Percentiles rank a stretch among this genome's conserved stretches.
Conservation (phyloP, 2,888 invertebrate species). For the Terebella lapidaria region DNA sequence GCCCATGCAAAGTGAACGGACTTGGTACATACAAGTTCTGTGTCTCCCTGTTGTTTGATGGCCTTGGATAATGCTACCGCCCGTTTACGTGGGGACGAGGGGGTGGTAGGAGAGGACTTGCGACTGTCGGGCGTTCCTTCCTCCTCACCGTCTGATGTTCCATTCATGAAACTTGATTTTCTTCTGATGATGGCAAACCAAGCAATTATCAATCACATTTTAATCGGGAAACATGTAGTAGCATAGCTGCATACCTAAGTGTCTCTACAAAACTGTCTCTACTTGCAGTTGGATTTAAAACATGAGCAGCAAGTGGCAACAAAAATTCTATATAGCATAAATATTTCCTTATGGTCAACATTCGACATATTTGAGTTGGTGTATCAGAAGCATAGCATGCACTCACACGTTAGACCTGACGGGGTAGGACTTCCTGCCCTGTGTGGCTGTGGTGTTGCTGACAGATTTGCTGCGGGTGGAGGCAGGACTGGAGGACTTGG, state of each 20-base stretch:
- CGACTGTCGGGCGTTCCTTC: constrained; percentile 1
- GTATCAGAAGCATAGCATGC: too few species aligned
- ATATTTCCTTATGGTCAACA: too few species aligned
- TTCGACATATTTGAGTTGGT: too few species aligned
- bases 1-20: too few species aligned
- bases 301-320: too few species aligned
- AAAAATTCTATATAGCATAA: too few species aligned
- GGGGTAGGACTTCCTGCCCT: neutral
- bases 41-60: neutral
- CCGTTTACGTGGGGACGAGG: neutral
- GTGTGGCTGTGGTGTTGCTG: neutral
- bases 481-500: constrained; percentile 7
- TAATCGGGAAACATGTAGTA: too few species aligned
- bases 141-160: constrained; percentile 40
- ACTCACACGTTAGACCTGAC: neutral
- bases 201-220: too few species aligned
- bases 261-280: too few species aligned
- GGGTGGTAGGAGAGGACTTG: neutral
- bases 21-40: too few species aligned
- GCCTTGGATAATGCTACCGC: neutral
- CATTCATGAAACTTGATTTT: constrained; percentile 31
- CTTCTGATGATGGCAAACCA: neutral
- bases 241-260: too few species aligned
- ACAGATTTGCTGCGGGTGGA: neutral
- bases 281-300: too few species aligned